These are phyloP conservation scores for Lacanobia oleracea DNA, from an alignment of 2,888 invertebrate species.

Conservation along the genomic window DNA sequence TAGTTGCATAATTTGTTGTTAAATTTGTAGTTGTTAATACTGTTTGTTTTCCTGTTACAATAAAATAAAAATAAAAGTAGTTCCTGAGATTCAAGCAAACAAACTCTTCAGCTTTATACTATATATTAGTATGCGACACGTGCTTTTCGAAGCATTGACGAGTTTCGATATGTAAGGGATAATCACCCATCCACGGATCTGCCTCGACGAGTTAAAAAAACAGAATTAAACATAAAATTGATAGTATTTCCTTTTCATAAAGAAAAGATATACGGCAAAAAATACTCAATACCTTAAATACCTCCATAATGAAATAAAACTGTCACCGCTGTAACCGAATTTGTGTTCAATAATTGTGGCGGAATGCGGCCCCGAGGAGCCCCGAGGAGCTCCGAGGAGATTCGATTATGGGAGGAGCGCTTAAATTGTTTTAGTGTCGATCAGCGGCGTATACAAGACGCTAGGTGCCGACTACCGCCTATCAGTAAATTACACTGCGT, in stretches of 20 bases:
- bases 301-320: conserved; percentile 66
- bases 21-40: no score
- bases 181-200: no score
- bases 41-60: no score
- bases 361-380: conserved; percentile 80
- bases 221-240: no score
- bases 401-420: conserved; percentile 81
- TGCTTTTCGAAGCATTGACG: not conserved
- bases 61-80: no score
- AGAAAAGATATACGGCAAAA: conserved; percentile 16
- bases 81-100: no score
- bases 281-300: conserved; percentile 45
- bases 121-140: no score
- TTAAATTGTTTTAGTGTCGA: conserved; percentile 87
- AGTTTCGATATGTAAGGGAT: not conserved
- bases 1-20: no score
- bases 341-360: conserved; percentile 83
- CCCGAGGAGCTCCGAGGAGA: conserved; percentile 75
- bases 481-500: conserved; percentile 27
- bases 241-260: conserved; percentile 3
- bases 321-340: conserved; percentile 75
- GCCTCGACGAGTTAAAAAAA: no score
- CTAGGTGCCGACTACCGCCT: conserved; percentile 29
- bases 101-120: no score
- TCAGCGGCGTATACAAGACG: conserved; percentile 69